Evolutionary conservation across 1,140 invertebrate genomes (phyloP), one percentile per base, ranked within the genome.

Genomic region (Telenomus remus): DNA sequence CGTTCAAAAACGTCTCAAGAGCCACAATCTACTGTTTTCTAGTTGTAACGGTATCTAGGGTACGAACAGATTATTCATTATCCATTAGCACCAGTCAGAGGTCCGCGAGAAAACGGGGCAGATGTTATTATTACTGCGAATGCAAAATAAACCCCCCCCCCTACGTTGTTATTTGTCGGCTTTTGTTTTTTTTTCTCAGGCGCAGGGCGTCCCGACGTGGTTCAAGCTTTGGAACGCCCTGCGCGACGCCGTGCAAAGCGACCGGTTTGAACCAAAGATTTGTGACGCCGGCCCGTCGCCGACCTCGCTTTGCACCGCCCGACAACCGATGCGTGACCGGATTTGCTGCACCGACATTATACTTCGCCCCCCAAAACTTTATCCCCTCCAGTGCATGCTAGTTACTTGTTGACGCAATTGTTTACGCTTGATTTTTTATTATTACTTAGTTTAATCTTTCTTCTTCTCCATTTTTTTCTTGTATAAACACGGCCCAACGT

Each of bases 31-130:
- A 71, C 46, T 72, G 59, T 64, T 72, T 64, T 72, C 59, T 72
- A 72, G 69, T 72, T 72, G 69, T 64, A 72, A 64, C 53, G 69
- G 69, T 64, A 72, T 57, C 53, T 64, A 64, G 69, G 69, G 69
- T 57, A 63, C 53, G 47, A 43, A 50, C 33, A 61, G 66, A 56
- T 66, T 53, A 37, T 27, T 27, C 1, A 27, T 56, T 51, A 44
- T n/a, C 50, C 51, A 71, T 44, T 63, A 54, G 53, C 59, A 63
- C 42, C 19, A 54, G 43, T 59, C 39, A 39, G 43, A 37, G 14
- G 35, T 61, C 15, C 33, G 55, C 12, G 51, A 46, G 66, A 11
- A n/a, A n/a, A n/a, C 12, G 43, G 43, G 47, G 59, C 46, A 51
- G 39, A 27, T 27, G 33, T 27, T n/a, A 51, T 27, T 44, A 54